Evolutionary conservation across 2,888 invertebrate genomes (phyloP).

Genomic region (Parasteatoda lunata): DNA sequence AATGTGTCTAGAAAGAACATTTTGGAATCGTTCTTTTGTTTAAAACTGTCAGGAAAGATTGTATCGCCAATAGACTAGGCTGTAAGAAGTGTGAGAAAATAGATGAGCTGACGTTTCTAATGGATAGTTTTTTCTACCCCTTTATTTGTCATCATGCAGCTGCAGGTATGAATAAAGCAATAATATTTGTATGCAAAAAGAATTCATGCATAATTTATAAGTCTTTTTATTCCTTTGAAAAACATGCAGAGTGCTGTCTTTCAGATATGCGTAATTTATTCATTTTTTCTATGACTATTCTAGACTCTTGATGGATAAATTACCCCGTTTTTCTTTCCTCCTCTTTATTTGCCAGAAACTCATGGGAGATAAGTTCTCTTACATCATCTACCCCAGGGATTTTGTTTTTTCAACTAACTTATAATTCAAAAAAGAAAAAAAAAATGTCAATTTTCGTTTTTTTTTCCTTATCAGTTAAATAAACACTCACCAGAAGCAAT

Average conservation of each 20-base stretch:
- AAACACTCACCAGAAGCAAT: too few species aligned
- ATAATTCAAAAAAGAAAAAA: too few species aligned
- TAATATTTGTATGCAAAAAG: background rate
- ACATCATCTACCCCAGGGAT: too few species aligned
- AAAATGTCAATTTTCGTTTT: too few species aligned
- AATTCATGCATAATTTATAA: slow-evolving; percentile 3
- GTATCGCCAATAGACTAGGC: background rate
- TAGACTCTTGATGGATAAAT: background rate
- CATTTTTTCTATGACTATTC: background rate
- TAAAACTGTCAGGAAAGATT: background rate
- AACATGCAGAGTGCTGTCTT: background rate
- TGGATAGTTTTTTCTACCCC: background rate
- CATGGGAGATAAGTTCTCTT: too few species aligned
- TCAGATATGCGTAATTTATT: background rate
- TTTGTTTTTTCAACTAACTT: too few species aligned
- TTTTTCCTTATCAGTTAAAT: too few species aligned
- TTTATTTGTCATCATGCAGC: background rate
- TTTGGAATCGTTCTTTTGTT: background rate
- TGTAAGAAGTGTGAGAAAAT: background rate
- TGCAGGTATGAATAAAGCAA: background rate
- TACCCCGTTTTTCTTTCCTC: background rate
- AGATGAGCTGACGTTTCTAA: background rate
- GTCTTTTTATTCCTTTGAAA: background rate
- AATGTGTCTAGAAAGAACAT: background rate
- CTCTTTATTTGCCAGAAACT: background rate